Percentiles rank a stretch among this genome's conserved stretches.
Evolutionary conservation across 1,140 invertebrate species (phyloP).

Genomic region (Ganaspis sp.): DNA sequence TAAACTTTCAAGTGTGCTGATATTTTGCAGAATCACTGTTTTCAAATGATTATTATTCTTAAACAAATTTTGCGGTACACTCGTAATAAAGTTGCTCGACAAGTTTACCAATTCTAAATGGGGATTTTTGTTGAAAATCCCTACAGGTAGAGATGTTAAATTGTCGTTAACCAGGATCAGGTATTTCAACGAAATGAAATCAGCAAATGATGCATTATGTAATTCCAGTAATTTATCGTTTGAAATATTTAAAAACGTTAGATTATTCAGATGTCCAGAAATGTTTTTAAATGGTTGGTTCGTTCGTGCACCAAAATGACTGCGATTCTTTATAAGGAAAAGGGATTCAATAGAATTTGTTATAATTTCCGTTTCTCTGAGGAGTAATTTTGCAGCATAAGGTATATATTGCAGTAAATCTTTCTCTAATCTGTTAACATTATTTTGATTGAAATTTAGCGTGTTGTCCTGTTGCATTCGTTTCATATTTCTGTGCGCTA

Average conservation of each 20-base stretch:
- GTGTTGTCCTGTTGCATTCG: too few species aligned
- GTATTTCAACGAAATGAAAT: conserved; percentile 30
- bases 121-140: conserved; percentile 35
- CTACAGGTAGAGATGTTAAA: conserved; percentile 32
- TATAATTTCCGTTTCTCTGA: too few species aligned
- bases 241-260: conserved; percentile 56
- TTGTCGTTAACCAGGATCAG: conserved; percentile 40
- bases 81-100: conserved; percentile 27
- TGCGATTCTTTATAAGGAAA: too few species aligned
- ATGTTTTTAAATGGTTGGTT: too few species aligned
- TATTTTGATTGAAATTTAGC: too few species aligned
- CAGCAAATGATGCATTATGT: neutral
- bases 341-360: too few species aligned
- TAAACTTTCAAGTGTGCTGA: conserved; percentile 73
- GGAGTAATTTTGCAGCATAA: too few species aligned
- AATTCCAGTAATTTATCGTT: conserved; percentile 32
- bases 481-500: too few species aligned
- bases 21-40: conserved; percentile 37
- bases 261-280: too few species aligned
- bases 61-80: conserved; percentile 44
- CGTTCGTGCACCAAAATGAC: too few species aligned
- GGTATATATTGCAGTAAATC: too few species aligned
- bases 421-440: too few species aligned
- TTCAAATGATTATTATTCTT: conserved; percentile 35
- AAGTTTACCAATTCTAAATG: conserved; percentile 35